These are phyloP conservation scores for Andrena bicolor DNA, from an alignment of 2,888 invertebrate species.

Conservation along the genomic window DNA sequence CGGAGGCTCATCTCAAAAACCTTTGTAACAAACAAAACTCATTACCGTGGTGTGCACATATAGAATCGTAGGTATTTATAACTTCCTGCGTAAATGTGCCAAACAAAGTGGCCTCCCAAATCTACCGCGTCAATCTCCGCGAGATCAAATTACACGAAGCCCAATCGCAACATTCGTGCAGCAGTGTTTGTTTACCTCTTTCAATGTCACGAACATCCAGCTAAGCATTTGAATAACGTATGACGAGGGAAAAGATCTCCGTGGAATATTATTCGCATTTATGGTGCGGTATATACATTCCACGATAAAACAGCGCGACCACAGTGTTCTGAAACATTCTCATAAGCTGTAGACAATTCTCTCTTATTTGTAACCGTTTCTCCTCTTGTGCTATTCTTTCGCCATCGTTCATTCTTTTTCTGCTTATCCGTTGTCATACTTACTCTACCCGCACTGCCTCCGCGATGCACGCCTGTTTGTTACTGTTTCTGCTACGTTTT, in stretches of 20 bases:
- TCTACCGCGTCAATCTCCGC: background rate
- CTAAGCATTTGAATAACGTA: conserved; percentile 2
- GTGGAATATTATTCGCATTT: conserved; percentile 7
- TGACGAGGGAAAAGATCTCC: background rate
- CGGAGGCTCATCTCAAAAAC: background rate
- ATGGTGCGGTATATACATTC: conserved; percentile 3
- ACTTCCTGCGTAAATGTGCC: background rate
- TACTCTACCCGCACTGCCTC: background rate
- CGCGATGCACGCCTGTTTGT: background rate
- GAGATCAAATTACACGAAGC: background rate
- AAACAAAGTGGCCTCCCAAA: background rate
- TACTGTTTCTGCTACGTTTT: background rate
- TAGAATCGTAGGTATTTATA: background rate
- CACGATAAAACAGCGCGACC: background rate
- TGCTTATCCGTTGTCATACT: background rate
- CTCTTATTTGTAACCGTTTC: background rate
- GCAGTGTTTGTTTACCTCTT: background rate
- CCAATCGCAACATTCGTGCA: background rate
- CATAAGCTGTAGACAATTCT: conserved; percentile 4
- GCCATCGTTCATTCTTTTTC: background rate
- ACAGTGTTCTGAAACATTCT: background rate
- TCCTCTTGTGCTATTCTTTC: background rate
- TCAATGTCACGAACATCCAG: background rate
- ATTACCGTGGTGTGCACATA: background rate
- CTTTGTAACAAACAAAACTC: background rate